phyloP scores from a whole-genome alignment of 2,888 invertebrate genomes.

The Julus scandinavius region DNA sequence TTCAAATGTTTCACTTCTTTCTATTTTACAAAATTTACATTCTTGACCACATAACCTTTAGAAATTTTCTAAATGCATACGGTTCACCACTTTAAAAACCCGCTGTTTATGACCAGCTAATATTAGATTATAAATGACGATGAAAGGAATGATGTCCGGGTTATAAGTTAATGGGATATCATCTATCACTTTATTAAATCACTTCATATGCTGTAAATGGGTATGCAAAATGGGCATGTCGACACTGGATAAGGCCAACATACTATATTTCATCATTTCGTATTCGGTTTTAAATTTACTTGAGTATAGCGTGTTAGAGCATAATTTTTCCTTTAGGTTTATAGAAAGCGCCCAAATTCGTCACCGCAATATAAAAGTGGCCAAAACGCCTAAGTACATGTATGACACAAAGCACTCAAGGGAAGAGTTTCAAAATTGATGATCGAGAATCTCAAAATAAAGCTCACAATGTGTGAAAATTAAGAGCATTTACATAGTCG shows the following conservation, averaged over 20 bases:
- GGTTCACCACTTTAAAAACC: neutral
- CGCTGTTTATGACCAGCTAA: neutral
- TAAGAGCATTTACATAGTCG: neutral
- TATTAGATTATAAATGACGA: neutral
- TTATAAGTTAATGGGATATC: neutral
- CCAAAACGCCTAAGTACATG: neutral
- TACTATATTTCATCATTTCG: too few relatives aligned
- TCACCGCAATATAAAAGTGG: neutral
- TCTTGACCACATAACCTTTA: neutral
- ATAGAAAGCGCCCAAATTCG: neutral
- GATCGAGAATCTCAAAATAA: neutral
- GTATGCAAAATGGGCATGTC: neutral
- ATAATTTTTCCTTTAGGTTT: neutral
- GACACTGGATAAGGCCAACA: too few relatives aligned
- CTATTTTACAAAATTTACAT: neutral
- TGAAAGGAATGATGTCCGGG: conserved; percentile 8
- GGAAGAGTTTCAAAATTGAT: neutral
- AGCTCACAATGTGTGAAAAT: neutral
- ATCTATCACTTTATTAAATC: neutral
- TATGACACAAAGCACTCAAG: neutral
- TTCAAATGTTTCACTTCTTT: too few relatives aligned
- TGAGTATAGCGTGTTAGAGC: too few relatives aligned
- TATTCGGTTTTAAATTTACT: too few relatives aligned
- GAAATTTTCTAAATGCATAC: neutral
- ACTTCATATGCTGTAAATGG: neutral